A percentile compares a stretch with the other conserved stretches of the same genome.
Conservation (phyloP, 2,113 vertebrate species). For the Corythornis vintsioides region DNA sequence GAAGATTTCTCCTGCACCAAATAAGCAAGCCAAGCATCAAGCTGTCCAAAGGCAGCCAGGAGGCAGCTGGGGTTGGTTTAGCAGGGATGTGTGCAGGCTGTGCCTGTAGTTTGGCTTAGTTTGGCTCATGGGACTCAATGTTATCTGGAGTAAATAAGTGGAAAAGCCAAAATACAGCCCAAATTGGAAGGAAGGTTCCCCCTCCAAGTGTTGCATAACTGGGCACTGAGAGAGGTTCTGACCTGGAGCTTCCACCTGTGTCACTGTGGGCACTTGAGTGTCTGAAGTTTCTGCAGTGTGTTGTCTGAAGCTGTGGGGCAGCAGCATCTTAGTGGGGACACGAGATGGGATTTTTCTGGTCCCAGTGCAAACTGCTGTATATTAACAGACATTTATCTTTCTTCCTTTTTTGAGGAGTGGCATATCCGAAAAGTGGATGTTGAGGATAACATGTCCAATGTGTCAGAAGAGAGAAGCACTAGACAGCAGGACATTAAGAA, state of each 20-base stretch:
- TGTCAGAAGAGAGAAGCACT: conserved; percentile 85
- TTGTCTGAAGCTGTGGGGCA: background rate
- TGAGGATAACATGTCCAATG: conserved; percentile 88
- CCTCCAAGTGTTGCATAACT: background rate
- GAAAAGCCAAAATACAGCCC: background rate
- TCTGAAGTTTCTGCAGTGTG: background rate
- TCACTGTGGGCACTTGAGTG: rapidly evolving
- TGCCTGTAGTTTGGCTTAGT: background rate
- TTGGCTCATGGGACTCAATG: background rate
- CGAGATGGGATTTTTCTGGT: background rate
- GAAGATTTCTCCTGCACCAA: background rate
- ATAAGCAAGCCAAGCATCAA: background rate
- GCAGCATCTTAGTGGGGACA: background rate
- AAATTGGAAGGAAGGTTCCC: background rate
- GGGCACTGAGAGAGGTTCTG: background rate
- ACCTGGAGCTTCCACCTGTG: background rate
- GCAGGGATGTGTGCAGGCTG: background rate
- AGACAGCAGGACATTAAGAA: conserved; percentile 94
- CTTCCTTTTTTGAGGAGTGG: conserved; percentile 78
- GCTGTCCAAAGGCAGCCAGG: background rate
- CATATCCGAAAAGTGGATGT: conserved; percentile 65
- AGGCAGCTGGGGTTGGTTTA: background rate
- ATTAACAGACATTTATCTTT: conserved; percentile 9
- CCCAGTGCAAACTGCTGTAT: background rate
- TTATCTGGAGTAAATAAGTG: background rate